phyloP scores from a whole-genome alignment of 2,113 vertebrate species.

The Aptenodytes forsteri region DNA sequence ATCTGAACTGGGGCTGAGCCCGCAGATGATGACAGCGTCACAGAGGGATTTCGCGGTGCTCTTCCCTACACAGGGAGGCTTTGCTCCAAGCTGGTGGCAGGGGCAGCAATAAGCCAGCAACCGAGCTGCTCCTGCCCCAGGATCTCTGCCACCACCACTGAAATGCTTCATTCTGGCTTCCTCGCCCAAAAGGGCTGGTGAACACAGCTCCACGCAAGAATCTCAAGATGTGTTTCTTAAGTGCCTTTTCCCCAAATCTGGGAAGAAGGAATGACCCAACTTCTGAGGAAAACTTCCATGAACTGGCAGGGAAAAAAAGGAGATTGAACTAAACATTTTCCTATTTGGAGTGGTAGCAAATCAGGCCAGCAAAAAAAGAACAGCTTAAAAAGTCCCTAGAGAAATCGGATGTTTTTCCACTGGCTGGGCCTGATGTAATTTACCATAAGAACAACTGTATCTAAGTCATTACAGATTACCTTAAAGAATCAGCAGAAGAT shows the following conservation, averaged over 20 bases:
- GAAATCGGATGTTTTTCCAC: background rate
- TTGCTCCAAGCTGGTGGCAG: background rate
- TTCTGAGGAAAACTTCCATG: background rate
- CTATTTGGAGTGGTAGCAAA: background rate
- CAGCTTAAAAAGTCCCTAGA: background rate
- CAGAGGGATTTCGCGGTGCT: background rate
- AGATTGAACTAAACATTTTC: background rate
- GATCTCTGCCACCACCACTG: background rate
- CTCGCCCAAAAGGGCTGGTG: background rate
- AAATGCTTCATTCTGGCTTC: too few relatives aligned
- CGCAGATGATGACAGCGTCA: background rate
- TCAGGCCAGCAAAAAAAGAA: background rate
- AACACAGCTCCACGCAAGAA: background rate
- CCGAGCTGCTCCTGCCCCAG: background rate
- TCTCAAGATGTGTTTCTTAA: background rate
- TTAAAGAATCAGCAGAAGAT: background rate
- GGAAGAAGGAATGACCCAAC: background rate
- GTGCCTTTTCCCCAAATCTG: background rate
- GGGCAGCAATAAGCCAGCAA: background rate
- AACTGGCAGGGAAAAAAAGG: background rate
- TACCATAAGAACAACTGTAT: background rate
- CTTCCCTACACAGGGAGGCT: background rate
- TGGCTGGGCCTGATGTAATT: background rate
- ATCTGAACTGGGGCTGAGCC: background rate
- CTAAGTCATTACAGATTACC: background rate